These are phyloP conservation scores for Napeogenes inachia DNA, from an alignment of 2,888 invertebrate genomes.

Conservation along the genomic window DNA sequence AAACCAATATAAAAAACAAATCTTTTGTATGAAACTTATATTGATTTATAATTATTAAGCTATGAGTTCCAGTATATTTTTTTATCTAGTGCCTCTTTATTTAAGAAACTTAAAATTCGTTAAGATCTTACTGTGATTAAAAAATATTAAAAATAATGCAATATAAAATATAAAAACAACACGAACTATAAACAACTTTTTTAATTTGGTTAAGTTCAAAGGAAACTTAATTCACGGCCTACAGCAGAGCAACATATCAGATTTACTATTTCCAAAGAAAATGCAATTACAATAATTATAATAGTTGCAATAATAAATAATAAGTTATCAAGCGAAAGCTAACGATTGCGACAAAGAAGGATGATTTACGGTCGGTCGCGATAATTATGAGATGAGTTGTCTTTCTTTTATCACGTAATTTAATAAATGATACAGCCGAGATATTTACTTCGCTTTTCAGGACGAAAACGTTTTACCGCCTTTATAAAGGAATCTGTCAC, in stretches of 20 bases:
- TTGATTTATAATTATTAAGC: too few species aligned
- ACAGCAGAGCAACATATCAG: not conserved
- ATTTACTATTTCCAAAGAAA: constrained; percentile 9
- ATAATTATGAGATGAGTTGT: constrained; percentile 46
- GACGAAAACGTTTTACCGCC: not conserved
- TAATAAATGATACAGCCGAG: constrained; percentile 40
- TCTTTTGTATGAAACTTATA: too few species aligned
- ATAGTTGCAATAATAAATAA: too few species aligned
- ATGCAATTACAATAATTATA: constrained; percentile 16
- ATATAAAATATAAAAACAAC: not conserved
- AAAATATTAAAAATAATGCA: too few species aligned
- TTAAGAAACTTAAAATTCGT: too few species aligned
- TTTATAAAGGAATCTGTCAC: too few species aligned
- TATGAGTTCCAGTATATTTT: too few species aligned
- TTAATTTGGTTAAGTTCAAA: not conserved
- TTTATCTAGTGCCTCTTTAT: too few species aligned
- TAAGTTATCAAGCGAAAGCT: constrained; percentile 13
- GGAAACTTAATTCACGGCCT: not conserved
- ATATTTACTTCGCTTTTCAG: not conserved
- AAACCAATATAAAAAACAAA: too few species aligned
- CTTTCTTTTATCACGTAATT: constrained; percentile 55
- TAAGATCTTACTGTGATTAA: too few species aligned
- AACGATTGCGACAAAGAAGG: constrained; percentile 31
- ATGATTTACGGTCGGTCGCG: constrained; percentile 34
- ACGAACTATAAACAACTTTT: too few species aligned